phyloP scores from a whole-genome alignment of 2,888 invertebrate genomes.

The Spisula solida region DNA sequence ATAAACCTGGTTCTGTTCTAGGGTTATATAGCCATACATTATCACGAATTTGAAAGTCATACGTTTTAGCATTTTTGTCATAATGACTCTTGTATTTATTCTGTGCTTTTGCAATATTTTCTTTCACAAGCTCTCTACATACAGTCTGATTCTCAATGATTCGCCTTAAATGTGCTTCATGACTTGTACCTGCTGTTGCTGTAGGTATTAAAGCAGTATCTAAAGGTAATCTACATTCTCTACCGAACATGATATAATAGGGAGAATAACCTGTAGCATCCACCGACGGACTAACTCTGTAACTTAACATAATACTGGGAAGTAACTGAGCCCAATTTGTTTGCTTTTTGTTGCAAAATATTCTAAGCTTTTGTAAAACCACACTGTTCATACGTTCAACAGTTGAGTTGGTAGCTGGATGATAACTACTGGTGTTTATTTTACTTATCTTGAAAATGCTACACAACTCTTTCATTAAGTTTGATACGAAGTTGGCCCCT shows the following conservation, averaged over 20 bases:
- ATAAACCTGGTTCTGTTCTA: constrained; percentile 42
- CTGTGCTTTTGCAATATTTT: constrained; percentile 56
- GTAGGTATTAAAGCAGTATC: constrained; percentile 58
- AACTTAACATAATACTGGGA: constrained; percentile 57
- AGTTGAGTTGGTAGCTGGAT: constrained; percentile 46
- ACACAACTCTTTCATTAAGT: constrained; percentile 53
- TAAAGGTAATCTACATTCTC: constrained; percentile 57
- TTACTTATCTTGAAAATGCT: constrained; percentile 53
- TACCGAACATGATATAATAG: constrained; percentile 61
- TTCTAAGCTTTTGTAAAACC: not conserved
- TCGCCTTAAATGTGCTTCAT: constrained; percentile 46
- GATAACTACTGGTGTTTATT: constrained; percentile 45
- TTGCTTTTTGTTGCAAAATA: not conserved
- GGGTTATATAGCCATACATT: constrained; percentile 57
- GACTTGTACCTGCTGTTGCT: constrained; percentile 39
- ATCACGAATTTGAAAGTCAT: constrained; percentile 33
- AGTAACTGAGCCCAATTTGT: constrained; percentile 47
- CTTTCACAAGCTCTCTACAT: constrained; percentile 52
- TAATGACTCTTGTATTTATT: constrained; percentile 53
- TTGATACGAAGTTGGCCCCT: constrained; percentile 63
- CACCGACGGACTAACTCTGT: constrained; percentile 17
- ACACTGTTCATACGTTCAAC: constrained; percentile 32
- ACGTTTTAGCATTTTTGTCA: constrained; percentile 48
- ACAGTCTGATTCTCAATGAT: constrained; percentile 52
- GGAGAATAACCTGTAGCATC: constrained; percentile 57